Evolutionary conservation across 2,888 invertebrate species (phyloP), one percentile per base, ranked within the genome.

Genomic region (Temnothorax rugatulus): DNA sequence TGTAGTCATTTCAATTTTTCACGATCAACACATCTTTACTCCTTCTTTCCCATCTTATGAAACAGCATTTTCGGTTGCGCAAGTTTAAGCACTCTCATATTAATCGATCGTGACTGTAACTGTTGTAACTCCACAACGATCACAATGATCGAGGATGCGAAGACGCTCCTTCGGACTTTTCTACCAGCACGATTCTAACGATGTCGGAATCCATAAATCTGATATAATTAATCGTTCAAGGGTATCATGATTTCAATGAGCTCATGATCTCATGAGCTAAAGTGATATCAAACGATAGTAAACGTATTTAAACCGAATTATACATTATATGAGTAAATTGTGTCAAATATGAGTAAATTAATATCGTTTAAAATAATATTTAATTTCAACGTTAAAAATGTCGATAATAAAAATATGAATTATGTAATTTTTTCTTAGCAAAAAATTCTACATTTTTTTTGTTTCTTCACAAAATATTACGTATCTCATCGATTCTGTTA

Each of bases 11-110:
- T 52, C 9, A 54, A 59, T 25, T 41, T 83, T 71, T 64, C 25
- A 11, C 47, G 61, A 74, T 75, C 52, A 59, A 77, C 57, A 57
- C 57, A 41, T 61, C 29, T 57, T 69, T 79, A 69, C 64, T 69
- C 44, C 38, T 54, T 57, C 71, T 85, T 83, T 83, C 25, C 64
- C 34, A 57, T 57, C 47, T 84, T 64, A 47, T 81, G 61, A 87
- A 79, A 66, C 66, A 83, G 50, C 68, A 85, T 87, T 84, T 88
- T 84, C 44, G 18, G 74, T 90, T 89, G 86, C 82, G 84, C 85
- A 90, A 89, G 52, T 83, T 75, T 68, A 57, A 76, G 61, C 68
- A 82, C 71, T 81, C 88, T 81, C 84, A 87, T 84, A 87, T 87
- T 81, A 81, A 81, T 81, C 79, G 73, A 34, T 73, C 79, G 79